Conservation (phyloP, 2,797 vertebrate genomes). For the Amazona finschi region DNA sequence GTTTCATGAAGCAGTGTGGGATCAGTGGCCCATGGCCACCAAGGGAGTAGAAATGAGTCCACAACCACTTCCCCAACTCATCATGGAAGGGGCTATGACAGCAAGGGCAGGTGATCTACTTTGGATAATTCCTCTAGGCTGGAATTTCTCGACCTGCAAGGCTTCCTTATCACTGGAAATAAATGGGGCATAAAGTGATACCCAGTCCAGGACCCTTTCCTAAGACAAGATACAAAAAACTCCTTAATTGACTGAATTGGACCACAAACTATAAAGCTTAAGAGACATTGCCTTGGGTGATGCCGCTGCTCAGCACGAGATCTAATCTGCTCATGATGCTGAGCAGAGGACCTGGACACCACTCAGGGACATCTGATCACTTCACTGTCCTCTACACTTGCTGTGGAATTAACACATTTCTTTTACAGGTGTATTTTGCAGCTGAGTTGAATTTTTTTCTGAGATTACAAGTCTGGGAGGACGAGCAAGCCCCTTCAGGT, state of each 20-base stretch:
- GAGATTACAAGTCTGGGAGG: background rate
- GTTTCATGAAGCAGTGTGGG: background rate
- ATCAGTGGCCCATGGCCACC: rapidly evolving
- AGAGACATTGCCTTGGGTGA: rapidly evolving
- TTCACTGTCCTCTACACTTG: rapidly evolving
- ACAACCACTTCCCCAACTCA: rapidly evolving
- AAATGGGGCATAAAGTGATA: background rate
- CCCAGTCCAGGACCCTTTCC: background rate
- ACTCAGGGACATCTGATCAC: rapidly evolving
- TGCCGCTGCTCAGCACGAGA: background rate
- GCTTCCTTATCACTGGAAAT: background rate
- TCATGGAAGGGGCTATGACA: background rate
- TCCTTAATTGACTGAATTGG: background rate
- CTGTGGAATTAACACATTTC: background rate
- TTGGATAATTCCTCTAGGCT: background rate
- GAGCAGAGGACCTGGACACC: background rate
- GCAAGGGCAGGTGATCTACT: background rate
- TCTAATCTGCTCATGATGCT: background rate
- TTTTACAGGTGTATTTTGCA: background rate
- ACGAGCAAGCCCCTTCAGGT: background rate
- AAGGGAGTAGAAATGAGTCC: rapidly evolving
- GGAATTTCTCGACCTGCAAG: background rate
- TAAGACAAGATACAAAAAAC: background rate
- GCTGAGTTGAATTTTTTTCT: background rate
- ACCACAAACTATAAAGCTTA: background rate